Evolutionary conservation across 2,113 vertebrate species (phyloP), one percentile per base, ranked within the genome.

Genomic region (Turdus rufiventris): DNA sequence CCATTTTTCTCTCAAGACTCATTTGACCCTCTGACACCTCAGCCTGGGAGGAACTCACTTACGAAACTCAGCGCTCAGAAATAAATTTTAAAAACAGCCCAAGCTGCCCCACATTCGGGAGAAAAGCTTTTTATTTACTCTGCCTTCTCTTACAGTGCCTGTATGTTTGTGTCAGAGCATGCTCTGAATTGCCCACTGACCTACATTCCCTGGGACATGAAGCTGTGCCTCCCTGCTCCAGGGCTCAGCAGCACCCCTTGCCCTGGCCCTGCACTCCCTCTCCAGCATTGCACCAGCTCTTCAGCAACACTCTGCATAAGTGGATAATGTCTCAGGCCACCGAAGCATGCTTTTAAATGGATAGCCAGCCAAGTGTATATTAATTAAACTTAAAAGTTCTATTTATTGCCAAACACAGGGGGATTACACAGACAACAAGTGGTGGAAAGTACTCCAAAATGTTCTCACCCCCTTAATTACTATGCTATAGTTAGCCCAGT

Each of bases 321-420:
- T 91, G 81, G 90, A 91, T 97, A 96, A 97, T 40, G 60, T 96
- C 96, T 96, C 21, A 5, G 96, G 96, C 95, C 96, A 96, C 92
- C 28, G 58, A 38, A 60, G 94, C 94, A 61, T 74, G 79, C 82
- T 91, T 96, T 74, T 96, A 97, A 97, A 96, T 93, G 96, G 91
- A 95, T 96, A 97, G 95, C 93, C 97, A 97, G 96, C 94, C 96
- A 97, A 97, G 95, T 96, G 97, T 96, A 94, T 96, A 97, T 97
- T 98, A 98, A 98, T 98, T 98, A 98, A 98, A 97, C 96, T 96
- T 98, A 97, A 95, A 96, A 97, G 97, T 98, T 97, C 96, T 97
- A 97, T 98, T 98, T 97, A 98, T 98, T 97, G 97, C 94, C 94
- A 96, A 96, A 96, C 97, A 97, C 95, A 94, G 87, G 92, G 97